Conservation (phyloP, 2,888 invertebrate species). For the Drosophila buzzatii region DNA sequence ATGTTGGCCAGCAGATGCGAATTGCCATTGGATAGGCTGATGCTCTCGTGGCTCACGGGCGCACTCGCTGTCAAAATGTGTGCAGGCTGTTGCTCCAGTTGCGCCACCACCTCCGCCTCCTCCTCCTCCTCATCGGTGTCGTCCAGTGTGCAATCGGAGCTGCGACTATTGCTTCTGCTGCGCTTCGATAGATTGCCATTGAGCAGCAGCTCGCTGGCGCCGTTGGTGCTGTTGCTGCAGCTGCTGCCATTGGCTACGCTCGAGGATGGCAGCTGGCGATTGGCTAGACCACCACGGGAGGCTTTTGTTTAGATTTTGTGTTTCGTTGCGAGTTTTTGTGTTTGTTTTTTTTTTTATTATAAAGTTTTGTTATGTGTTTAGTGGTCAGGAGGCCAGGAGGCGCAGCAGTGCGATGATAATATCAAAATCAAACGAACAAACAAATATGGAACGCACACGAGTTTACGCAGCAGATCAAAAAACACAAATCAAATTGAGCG, state of each 20-base stretch:
- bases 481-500: conserved; percentile 46
- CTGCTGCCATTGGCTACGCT: conserved; percentile 42
- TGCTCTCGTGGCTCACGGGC: conserved; percentile 47
- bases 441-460: conserved; percentile 44
- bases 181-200: conserved; percentile 84
- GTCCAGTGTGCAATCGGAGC: conserved; percentile 82
- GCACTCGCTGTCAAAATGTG: conserved; percentile 37
- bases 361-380: not conserved
- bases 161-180: conserved; percentile 86
- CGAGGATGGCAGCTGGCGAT: conserved; percentile 88
- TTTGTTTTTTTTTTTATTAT: conserved; percentile 13
- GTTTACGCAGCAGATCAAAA: conserved; percentile 53
- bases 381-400: conserved; percentile 25
- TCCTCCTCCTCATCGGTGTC: conserved; percentile 82
- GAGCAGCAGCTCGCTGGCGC: conserved; percentile 51
- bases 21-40: conserved; percentile 85
- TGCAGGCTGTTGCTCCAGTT: conserved; percentile 75
- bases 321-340: conserved; percentile 25
- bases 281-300: conserved; percentile 90
- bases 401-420: conserved; percentile 54
- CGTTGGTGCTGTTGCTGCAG: conserved; percentile 18
- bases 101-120: conserved; percentile 62
- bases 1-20: conserved; percentile 86
- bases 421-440: conserved; percentile 63
- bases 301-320: conserved; percentile 86